Conservation (phyloP, 2,113 vertebrate species). For the Salvelinus sp. region DNA sequence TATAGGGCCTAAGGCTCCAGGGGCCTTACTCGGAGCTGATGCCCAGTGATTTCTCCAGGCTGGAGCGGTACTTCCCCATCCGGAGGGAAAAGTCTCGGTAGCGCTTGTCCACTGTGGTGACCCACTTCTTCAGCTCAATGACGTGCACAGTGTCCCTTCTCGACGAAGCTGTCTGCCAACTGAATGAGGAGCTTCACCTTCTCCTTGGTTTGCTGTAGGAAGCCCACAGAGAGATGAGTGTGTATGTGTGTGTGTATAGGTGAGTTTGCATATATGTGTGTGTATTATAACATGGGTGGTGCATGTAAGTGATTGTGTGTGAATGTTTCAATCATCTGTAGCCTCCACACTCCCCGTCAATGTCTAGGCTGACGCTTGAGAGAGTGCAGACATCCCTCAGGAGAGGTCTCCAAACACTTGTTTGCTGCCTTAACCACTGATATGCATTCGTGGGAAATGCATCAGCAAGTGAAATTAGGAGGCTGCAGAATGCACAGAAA, state of each 20-base stretch:
- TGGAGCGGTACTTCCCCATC: conserved; percentile 90
- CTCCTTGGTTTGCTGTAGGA: conserved; percentile 91
- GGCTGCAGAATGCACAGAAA: too few species aligned
- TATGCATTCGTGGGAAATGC: too few species aligned
- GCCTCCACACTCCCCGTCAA: not conserved
- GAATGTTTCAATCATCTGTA: not conserved
- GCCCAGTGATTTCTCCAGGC: conserved; percentile 88
- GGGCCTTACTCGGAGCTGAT: conserved; percentile 85
- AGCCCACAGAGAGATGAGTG: not conserved
- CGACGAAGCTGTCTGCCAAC: conserved; percentile 93
- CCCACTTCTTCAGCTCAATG: conserved; percentile 94
- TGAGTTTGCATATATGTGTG: too few species aligned
- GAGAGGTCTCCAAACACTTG: not conserved
- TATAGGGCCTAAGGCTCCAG: too few species aligned
- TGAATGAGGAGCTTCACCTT: conserved; percentile 98
- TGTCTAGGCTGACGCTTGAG: not conserved
- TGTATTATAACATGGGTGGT: too few species aligned
- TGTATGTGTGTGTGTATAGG: not conserved
- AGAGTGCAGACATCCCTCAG: not conserved
- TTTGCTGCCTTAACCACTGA: not conserved
- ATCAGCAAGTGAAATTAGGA: too few species aligned
- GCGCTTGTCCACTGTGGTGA: conserved; percentile 90
- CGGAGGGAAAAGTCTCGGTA: conserved; percentile 94
- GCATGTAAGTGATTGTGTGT: too few species aligned
- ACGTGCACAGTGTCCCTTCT: conserved; percentile 94